Evolutionary conservation across 2,113 vertebrate species (phyloP).

Genomic region (Anarhynchus alexandrinus): DNA sequence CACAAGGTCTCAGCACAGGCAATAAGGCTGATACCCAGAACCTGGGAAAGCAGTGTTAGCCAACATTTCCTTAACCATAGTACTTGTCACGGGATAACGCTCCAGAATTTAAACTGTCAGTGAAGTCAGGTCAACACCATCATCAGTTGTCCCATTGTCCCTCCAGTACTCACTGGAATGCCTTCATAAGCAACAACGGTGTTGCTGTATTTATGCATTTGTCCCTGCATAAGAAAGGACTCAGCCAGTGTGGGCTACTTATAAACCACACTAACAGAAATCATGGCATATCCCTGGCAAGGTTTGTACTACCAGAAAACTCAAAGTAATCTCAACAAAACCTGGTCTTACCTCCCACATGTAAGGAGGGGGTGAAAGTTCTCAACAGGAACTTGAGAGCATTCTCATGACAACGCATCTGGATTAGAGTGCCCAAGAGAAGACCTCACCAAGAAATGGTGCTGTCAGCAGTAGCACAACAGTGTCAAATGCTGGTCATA

Average conservation of each 20-base stretch:
- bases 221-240: not conserved
- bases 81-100: not conserved
- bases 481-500: not conserved
- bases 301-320: not conserved
- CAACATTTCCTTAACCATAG: not conserved
- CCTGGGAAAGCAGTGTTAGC: not conserved
- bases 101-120: not conserved
- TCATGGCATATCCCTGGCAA: not conserved
- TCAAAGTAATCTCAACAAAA: not conserved
- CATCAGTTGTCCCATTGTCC: not conserved
- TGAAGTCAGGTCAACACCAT: fast-evolving
- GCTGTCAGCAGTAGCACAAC: not conserved
- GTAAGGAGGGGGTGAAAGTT: not conserved
- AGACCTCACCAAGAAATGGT: not conserved
- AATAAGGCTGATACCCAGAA: not conserved
- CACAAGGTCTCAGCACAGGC: not conserved
- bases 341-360: not conserved
- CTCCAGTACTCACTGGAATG: not conserved
- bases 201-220: not conserved
- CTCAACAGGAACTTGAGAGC: not conserved
- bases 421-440: not conserved
- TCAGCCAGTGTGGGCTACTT: not conserved
- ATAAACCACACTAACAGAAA: not conserved
- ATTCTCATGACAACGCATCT: not conserved
- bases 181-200: fast-evolving